Evolutionary conservation across 2,113 vertebrate genomes (phyloP), one percentile per base, ranked within the genome.

Genomic region (Amblyopsis rosae): DNA sequence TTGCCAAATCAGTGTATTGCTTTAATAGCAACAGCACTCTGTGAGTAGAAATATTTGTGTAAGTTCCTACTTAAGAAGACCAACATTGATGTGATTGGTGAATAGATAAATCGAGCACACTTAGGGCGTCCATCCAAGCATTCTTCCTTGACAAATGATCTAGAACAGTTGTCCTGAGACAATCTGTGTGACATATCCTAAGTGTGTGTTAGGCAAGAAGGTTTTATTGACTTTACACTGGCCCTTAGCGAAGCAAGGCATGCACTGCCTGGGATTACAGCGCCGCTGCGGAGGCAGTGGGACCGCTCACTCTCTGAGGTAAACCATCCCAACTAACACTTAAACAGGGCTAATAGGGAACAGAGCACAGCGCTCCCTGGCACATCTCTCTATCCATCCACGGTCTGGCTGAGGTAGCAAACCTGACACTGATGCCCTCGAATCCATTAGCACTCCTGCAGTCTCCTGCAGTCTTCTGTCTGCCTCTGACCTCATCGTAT

Each of bases 341-440:
- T 71, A 72, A 16, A 54, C 45, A 51, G 58, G 19, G 68, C 77
- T 90, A 89, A 89, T 88, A 72, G 75, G 81, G 87, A 86, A 46
- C 88, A 90, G 86, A 86, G 67, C 81, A 73, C 76, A 80, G 70
- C 53, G 59, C 62, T 74, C 66, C 74, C 79, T 76, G 76, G 69
- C 65, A 75, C 79, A 82, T 82, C 80, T 80, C 64, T 84, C 65
- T 72, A 82, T 84, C 80, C 70, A 88, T 84, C 72, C 72, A 58
- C 1, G 65, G 66, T 79, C 70, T 49, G 65, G 72, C 68, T 53
- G 61, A 79, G 80, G 87, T 77, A 86, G 82, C 84, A 79, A 88
- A 85, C 78, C 84, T 90, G 89, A 91, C 87, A 90, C 88, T 74
- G 86, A 84, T 88, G 89, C 85, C 88, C 87, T 73, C 70, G 3